Percentiles rank a stretch among this genome's conserved stretches.
Conservation (phyloP, 1,140 invertebrate genomes). For the Chelonus insularis region DNA sequence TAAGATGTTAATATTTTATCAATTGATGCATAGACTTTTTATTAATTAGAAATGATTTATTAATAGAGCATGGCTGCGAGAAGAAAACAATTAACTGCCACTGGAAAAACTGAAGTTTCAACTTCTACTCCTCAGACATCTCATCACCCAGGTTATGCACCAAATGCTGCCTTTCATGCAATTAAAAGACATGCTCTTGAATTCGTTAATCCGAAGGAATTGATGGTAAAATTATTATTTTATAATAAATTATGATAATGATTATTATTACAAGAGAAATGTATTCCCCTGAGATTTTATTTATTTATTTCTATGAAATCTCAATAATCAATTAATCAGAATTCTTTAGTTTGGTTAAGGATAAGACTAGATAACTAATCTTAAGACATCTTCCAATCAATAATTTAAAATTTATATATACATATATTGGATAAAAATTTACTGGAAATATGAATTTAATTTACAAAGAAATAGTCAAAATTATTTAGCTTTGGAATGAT, state of each 20-base stretch:
- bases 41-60: conserved; percentile 22
- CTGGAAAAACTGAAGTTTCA: conserved; percentile 63
- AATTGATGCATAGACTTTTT: background rate
- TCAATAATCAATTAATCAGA: no score
- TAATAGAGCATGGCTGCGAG: conserved; percentile 67
- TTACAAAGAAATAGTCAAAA: no score
- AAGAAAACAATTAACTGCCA: conserved; percentile 68
- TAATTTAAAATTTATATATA: background rate
- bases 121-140: conserved; percentile 50
- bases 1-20: no score
- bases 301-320: no score
- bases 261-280: conserved; percentile 10
- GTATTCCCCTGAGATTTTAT: no score
- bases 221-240: conserved; percentile 69
- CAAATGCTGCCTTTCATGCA: conserved; percentile 90
- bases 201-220: conserved; percentile 85
- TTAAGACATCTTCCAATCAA: no score
- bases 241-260: background rate
- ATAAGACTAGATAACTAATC: no score
- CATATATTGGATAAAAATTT: background rate
- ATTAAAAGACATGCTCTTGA: conserved; percentile 91
- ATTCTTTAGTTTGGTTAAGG: no score
- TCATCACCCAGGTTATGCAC: conserved; percentile 68
- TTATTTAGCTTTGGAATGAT: no score
- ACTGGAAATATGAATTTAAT: background rate